These are phyloP conservation scores for Drosophila eohydei DNA, from an alignment of 2,888 invertebrate species.

Conservation along the genomic window DNA sequence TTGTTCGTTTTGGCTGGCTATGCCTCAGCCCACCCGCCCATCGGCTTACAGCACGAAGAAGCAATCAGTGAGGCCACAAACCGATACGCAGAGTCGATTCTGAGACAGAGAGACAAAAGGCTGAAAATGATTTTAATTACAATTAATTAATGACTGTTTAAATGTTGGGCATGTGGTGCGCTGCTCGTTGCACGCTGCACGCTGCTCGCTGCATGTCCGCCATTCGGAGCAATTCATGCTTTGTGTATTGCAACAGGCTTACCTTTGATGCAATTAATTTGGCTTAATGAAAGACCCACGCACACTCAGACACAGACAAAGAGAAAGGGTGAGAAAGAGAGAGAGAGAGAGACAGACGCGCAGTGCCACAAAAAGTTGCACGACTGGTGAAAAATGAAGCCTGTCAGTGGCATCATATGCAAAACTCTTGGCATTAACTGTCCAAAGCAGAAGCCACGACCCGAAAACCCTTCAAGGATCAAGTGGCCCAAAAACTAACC, in stretches of 20 bases:
- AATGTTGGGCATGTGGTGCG: slow-evolving; percentile 47
- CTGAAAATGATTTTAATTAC: slow-evolving; percentile 77
- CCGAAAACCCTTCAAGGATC: slow-evolving; percentile 52
- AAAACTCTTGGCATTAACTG: slow-evolving; percentile 57
- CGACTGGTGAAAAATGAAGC: slow-evolving; percentile 49
- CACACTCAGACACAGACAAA: background rate
- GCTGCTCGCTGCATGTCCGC: slow-evolving; percentile 4
- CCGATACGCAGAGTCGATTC: slow-evolving; percentile 21
- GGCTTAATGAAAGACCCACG: slow-evolving; percentile 45
- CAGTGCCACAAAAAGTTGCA: slow-evolving; percentile 17
- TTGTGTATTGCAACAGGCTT: slow-evolving; percentile 48
- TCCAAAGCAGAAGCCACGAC: slow-evolving; percentile 46
- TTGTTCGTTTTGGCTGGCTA: slow-evolving; percentile 36
- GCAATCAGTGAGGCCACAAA: slow-evolving; percentile 61
- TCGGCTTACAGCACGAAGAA: slow-evolving; percentile 33
- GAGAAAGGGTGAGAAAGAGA: background rate
- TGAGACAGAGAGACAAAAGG: slow-evolving; percentile 10
- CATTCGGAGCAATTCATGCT: slow-evolving; percentile 10
- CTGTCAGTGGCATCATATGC: slow-evolving; percentile 74
- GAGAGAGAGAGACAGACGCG: background rate
- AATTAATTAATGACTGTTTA: slow-evolving; percentile 76
- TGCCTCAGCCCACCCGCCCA: slow-evolving; percentile 11
- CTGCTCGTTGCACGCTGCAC: slow-evolving; percentile 1
- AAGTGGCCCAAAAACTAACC: slow-evolving; percentile 71
- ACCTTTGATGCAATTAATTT: slow-evolving; percentile 63